Evolutionary conservation across 92 coral and sea anemone species (phyloP).

Genomic region (Chrysogorgia sp.): DNA sequence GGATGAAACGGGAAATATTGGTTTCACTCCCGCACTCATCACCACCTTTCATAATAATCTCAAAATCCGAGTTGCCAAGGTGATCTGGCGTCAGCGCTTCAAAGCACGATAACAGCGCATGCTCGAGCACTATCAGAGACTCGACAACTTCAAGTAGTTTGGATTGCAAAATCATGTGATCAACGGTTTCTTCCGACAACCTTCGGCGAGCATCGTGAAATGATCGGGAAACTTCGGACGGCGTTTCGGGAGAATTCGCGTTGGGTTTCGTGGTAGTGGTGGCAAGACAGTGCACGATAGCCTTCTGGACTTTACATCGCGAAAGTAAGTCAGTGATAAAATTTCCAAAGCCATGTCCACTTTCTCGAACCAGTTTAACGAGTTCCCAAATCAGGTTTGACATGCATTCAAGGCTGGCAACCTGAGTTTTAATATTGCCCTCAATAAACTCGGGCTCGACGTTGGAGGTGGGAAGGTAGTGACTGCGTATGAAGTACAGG

Average conservation of each 20-base stretch:
- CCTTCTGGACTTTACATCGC: constrained; percentile 97
- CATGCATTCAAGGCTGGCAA: constrained; percentile 83
- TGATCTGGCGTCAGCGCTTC: constrained; percentile 67
- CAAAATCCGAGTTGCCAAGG: constrained; percentile 49
- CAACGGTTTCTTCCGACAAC: constrained; percentile 29
- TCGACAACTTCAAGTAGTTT: constrained; percentile 85
- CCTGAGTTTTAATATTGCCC: constrained; percentile 88
- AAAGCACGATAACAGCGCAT: constrained; percentile 61
- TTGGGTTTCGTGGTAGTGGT: constrained; percentile 63
- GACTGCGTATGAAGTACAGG: constrained; percentile 93
- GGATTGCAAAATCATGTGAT: constrained; percentile 54
- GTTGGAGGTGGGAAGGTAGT: constrained; percentile 70
- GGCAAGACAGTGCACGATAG: constrained; percentile 87
- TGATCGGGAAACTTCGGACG: background rate
- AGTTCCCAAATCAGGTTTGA: constrained; percentile 85
- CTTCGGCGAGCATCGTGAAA: constrained; percentile 19
- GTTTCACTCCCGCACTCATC: constrained; percentile 63
- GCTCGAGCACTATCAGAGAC: constrained; percentile 83
- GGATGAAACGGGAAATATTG: constrained; percentile 73
- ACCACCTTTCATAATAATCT: constrained; percentile 65
- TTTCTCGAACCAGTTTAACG: constrained; percentile 87
- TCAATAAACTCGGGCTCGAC: constrained; percentile 70
- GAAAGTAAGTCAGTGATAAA: constrained; percentile 90
- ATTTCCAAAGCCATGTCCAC: constrained; percentile 91
- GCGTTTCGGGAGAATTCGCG: constrained; percentile 40